A percentile compares a stretch with the other conserved stretches of the same genome.
These are phyloP conservation scores for Leptogaster cylindrica DNA, from an alignment of 2,888 invertebrate genomes.

Conservation along the genomic window DNA sequence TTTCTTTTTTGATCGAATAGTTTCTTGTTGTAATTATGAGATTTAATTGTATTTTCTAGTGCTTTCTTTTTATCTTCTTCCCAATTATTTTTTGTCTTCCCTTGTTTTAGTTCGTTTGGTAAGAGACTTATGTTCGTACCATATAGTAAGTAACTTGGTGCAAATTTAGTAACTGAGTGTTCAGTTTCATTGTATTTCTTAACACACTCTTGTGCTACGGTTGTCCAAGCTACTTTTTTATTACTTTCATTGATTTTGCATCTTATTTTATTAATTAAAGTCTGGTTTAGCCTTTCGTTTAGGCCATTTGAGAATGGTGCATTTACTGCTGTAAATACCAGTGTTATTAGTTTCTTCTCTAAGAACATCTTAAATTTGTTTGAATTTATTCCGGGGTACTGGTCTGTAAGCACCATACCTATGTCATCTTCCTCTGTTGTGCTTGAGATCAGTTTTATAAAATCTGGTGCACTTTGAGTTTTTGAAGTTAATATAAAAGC, in stretches of 20 bases:
- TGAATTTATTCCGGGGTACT: conserved; percentile 54
- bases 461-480: conserved; percentile 52
- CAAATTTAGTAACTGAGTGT: too few species aligned
- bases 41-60: conserved; percentile 10
- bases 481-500: conserved; percentile 52
- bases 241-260: too few species aligned
- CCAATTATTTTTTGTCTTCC: not conserved
- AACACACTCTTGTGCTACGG: too few species aligned
- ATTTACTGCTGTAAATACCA: conserved; percentile 47
- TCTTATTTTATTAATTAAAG: too few species aligned
- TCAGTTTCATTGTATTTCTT: too few species aligned
- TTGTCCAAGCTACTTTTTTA: too few species aligned
- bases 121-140: too few species aligned
- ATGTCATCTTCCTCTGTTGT: conserved; percentile 49
- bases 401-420: conserved; percentile 51
- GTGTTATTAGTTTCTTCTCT: conserved; percentile 38
- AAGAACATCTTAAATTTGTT: conserved; percentile 52
- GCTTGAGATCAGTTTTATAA: conserved; percentile 51
- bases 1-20: not conserved
- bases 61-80: not conserved
- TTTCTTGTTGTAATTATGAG: conserved; percentile 12
- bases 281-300: too few species aligned
- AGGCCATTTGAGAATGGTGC: conserved; percentile 32
- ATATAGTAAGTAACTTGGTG: too few species aligned
- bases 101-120: not conserved